These are phyloP conservation scores for Poicephalus gulielmi DNA, from an alignment of 2,113 vertebrate species.

Conservation along the genomic window DNA sequence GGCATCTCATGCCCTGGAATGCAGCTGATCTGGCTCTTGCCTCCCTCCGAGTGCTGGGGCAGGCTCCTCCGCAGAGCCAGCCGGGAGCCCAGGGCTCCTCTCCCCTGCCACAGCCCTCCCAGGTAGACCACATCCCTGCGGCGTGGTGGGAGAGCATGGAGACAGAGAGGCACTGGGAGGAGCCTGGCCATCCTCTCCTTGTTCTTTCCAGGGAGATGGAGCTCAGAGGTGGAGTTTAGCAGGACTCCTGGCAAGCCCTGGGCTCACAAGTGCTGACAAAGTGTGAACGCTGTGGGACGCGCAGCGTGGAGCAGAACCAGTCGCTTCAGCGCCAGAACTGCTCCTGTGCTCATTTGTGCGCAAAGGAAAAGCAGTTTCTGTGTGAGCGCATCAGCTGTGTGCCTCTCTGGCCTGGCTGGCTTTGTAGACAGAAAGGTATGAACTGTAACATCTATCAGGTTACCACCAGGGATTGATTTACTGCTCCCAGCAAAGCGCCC, in stretches of 20 bases:
- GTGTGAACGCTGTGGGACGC: neutral
- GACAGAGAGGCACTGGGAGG: neutral
- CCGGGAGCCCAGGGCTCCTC: neutral
- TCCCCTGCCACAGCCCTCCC: neutral
- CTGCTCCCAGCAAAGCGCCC: neutral
- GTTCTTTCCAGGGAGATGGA: neutral
- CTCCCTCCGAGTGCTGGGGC: neutral
- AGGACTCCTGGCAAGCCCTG: neutral
- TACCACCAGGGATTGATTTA: neutral
- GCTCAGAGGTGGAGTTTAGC: neutral
- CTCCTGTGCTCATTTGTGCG: neutral
- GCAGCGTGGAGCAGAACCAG: neutral
- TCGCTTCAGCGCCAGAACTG: neutral
- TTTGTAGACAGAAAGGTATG: neutral
- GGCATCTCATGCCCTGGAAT: slow-evolving; percentile 57
- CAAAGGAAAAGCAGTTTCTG: neutral
- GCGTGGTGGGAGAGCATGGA: neutral
- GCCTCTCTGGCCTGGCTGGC: neutral
- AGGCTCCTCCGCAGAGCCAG: neutral
- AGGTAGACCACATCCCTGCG: neutral
- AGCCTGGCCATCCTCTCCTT: neutral
- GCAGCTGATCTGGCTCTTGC: slow-evolving; percentile 36
- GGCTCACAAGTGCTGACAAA: neutral
- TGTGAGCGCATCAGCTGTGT: neutral
- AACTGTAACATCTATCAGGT: neutral